Percentiles rank a stretch among this genome's conserved stretches.
Evolutionary conservation across 2,113 vertebrate species (phyloP).

Genomic region (Actenoides hombroni): DNA sequence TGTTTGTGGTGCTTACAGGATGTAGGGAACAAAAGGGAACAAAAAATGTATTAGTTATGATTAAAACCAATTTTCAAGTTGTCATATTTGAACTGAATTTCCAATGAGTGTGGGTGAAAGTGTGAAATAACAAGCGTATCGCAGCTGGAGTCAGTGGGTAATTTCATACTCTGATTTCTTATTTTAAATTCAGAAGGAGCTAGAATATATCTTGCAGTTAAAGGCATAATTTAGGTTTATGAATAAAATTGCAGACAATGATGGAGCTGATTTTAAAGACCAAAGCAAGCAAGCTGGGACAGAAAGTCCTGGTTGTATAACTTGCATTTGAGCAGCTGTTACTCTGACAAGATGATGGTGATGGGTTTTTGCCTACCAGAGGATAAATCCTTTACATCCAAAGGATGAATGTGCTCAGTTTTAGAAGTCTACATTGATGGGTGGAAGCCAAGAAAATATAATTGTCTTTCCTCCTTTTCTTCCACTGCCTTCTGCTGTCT

Average conservation of each 20-base stretch:
- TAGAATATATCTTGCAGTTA: not conserved
- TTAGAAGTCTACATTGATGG: not conserved
- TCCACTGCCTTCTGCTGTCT: not conserved
- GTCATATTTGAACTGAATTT: not conserved
- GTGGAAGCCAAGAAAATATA: not conserved
- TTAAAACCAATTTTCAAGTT: not conserved
- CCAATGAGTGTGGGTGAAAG: not conserved
- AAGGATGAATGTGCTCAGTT: not conserved
- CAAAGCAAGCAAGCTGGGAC: not conserved
- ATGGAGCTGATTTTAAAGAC: not conserved
- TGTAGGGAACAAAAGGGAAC: fast-evolving
- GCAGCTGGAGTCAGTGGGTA: not conserved
- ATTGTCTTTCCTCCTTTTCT: not conserved
- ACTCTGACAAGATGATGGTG: not conserved
- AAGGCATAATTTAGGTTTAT: not conserved
- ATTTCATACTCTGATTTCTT: not conserved
- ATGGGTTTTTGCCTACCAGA: not conserved
- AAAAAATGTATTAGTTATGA: not conserved
- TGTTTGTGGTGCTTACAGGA: not conserved
- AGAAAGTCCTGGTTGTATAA: not conserved
- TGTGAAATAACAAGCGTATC: slow-evolving; percentile 23
- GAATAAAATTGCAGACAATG: not conserved
- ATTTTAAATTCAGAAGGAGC: not conserved
- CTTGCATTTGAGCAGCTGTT: not conserved
- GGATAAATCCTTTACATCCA: not conserved